A percentile compares a stretch with the other conserved stretches of the same genome.
Conservation (phyloP, 2,113 vertebrate genomes). For the zebrafish (Danio rerio) region GRCz12tu NC_133177.1:27698501-27699000, state of each 20-base stretch:
- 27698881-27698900: neutral
- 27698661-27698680: no score
- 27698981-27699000: neutral
- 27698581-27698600: no score
- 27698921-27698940: neutral
- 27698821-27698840: neutral
- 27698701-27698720: neutral
- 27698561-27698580: no score
- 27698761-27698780: neutral
- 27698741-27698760: neutral
- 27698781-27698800: conserved; percentile 2
- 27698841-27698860: neutral
- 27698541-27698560: no score
- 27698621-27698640: no score
- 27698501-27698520: no score
- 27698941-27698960: neutral
- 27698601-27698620: no score
- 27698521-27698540: no score
- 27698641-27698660: no score
- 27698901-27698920: neutral
- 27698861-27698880: conserved; percentile 24
- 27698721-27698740: neutral
- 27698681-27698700: neutral
- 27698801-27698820: conserved; percentile 11
- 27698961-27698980: neutral